These are phyloP conservation scores for Anser brachyrhynchus DNA, from an alignment of 2,113 vertebrate species.

Conservation along the genomic window DNA sequence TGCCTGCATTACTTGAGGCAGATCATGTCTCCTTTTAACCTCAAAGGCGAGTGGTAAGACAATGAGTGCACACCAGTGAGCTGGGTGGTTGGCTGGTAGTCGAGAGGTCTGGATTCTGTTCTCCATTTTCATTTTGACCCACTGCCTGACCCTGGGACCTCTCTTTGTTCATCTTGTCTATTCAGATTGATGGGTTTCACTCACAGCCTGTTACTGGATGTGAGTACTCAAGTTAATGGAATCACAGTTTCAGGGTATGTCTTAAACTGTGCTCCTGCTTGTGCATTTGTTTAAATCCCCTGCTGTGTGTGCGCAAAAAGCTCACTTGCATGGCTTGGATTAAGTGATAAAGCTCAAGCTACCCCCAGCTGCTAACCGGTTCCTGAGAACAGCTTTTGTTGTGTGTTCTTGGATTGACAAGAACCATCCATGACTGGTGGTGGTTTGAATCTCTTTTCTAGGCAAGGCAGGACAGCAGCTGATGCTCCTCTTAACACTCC, in stretches of 20 bases:
- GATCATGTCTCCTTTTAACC: not conserved
- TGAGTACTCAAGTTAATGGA: not conserved
- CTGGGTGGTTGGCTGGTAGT: not conserved
- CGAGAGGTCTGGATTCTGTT: conserved; percentile 1
- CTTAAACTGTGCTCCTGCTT: not conserved
- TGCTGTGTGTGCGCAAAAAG: not conserved
- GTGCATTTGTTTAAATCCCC: not conserved
- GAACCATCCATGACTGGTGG: not conserved
- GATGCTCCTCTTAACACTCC: not conserved
- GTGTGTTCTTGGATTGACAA: not conserved
- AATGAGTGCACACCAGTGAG: not conserved
- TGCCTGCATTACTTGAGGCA: not conserved
- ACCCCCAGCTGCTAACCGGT: conserved; percentile 19
- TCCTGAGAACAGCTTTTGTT: conserved; percentile 38
- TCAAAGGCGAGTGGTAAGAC: not conserved
- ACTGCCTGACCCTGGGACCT: not conserved
- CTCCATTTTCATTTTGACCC: not conserved
- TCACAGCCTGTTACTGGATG: not conserved
- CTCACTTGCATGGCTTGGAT: conserved; percentile 3
- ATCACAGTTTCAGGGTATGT: not conserved
- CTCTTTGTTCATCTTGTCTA: conserved; percentile 14
- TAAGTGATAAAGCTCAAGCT: conserved; percentile 21
- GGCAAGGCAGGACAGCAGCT: not conserved
- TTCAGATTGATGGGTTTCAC: not conserved
- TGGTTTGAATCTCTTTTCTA: not conserved